These are phyloP conservation scores for Plectrocnemia conspersa DNA, from an alignment of 1,140 invertebrate genomes.

Conservation along the genomic window DNA sequence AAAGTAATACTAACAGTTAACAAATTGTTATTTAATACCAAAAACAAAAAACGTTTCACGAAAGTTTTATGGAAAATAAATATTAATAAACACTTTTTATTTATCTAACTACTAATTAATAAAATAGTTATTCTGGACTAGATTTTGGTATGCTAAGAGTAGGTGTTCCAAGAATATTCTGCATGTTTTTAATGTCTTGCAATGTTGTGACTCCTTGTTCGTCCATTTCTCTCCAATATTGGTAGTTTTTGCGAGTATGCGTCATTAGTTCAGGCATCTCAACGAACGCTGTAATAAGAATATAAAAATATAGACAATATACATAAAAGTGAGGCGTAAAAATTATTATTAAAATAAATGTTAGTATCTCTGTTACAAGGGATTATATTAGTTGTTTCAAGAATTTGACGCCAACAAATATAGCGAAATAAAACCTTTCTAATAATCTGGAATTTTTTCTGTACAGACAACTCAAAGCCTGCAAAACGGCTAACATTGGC, in stretches of 20 bases:
- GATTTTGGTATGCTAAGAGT: slow-evolving; percentile 17
- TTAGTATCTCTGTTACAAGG: slow-evolving; percentile 19
- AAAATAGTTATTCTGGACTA: slow-evolving; percentile 31
- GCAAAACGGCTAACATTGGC: slow-evolving; percentile 22
- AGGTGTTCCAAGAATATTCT: slow-evolving; percentile 32
- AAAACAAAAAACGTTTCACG: background rate
- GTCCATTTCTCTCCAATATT: slow-evolving; percentile 83
- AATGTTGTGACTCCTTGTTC: slow-evolving; percentile 67
- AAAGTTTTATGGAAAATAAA: background rate
- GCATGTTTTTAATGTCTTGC: slow-evolving; percentile 59
- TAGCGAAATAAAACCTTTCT: slow-evolving; percentile 13
- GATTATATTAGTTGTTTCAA: too few species aligned
- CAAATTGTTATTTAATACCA: background rate
- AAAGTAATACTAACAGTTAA: background rate
- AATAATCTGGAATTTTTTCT: background rate
- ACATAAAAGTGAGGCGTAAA: background rate
- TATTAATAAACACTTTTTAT: background rate
- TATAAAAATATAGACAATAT: slow-evolving; percentile 30
- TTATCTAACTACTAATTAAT: background rate
- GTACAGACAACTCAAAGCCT: slow-evolving; percentile 5
- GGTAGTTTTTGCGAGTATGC: slow-evolving; percentile 80
- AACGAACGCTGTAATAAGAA: slow-evolving; percentile 71
- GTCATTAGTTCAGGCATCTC: slow-evolving; percentile 86
- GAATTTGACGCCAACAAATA: too few species aligned
- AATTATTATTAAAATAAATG: background rate